phyloP scores from a whole-genome alignment of 2,113 vertebrate species.

The Gopherus evgoodei region DNA sequence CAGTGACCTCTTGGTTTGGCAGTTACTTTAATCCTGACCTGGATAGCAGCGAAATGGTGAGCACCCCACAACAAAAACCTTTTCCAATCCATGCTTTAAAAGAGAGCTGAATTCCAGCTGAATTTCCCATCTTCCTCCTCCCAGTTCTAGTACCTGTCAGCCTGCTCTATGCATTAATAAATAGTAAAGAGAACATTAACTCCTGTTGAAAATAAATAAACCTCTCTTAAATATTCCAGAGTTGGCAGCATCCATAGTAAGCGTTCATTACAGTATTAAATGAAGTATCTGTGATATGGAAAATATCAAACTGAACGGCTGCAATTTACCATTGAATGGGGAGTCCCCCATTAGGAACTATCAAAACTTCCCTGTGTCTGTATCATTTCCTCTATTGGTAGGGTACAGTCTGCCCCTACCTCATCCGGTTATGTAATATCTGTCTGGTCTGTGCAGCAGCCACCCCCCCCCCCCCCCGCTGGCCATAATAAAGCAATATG shows the following conservation, averaged over 20 bases:
- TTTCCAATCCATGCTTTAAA: background rate
- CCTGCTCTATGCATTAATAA: background rate
- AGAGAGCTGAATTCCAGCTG: background rate
- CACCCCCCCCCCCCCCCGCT: background rate
- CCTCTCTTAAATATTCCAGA: background rate
- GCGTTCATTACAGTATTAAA: background rate
- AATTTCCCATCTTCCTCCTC: background rate
- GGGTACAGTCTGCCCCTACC: background rate
- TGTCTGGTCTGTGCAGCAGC: background rate
- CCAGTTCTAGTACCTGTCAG: background rate
- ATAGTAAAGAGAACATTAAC: background rate
- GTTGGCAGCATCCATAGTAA: fast-evolving
- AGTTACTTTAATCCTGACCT: background rate
- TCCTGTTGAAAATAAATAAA: background rate
- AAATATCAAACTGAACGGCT: background rate
- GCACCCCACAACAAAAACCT: background rate
- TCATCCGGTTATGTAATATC: background rate
- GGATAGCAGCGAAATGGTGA: background rate
- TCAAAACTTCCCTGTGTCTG: fast-evolving
- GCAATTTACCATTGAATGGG: background rate
- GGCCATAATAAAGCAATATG: background rate
- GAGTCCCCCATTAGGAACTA: background rate
- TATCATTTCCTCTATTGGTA: background rate
- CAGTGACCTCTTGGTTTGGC: background rate
- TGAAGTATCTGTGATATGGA: background rate